Conservation (phyloP, 2,113 vertebrate genomes). For the Mus pahari region DNA sequence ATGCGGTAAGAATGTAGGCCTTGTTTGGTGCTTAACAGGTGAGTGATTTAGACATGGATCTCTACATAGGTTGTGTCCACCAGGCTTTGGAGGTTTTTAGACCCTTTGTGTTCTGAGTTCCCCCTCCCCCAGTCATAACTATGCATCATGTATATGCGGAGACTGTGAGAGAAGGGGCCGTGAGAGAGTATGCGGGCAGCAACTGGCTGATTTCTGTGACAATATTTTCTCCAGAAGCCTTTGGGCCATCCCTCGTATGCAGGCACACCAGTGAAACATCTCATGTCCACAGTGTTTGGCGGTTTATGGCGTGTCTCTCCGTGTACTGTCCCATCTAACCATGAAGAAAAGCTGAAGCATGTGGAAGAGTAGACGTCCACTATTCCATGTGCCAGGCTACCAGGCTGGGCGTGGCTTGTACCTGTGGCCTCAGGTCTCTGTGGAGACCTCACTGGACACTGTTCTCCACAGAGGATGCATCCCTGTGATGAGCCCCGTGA, state of each 20-base stretch:
- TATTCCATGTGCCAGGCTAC: neutral
- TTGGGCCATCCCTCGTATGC: neutral
- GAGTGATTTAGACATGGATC: neutral
- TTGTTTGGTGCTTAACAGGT: neutral
- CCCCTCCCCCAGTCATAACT: neutral
- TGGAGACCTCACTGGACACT: neutral
- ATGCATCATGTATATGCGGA: neutral
- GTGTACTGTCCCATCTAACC: neutral
- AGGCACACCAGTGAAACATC: neutral
- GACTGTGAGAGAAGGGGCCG: accelerated
- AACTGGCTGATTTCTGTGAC: neutral
- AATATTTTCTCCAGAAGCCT: neutral
- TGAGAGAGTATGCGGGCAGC: neutral
- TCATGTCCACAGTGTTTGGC: neutral
- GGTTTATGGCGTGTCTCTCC: neutral
- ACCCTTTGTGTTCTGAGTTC: neutral
- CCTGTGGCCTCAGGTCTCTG: neutral
- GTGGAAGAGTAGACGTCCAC: neutral
- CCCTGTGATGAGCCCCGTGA: neutral
- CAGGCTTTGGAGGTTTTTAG: neutral
- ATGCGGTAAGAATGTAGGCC: neutral
- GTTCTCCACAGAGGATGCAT: neutral
- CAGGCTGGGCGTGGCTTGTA: neutral
- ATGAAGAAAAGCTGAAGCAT: neutral
- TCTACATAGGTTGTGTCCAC: neutral